Evolutionary conservation across 2,113 vertebrate genomes (phyloP), one percentile per base, ranked within the genome.

Genomic region (Grammomys surdaster): DNA sequence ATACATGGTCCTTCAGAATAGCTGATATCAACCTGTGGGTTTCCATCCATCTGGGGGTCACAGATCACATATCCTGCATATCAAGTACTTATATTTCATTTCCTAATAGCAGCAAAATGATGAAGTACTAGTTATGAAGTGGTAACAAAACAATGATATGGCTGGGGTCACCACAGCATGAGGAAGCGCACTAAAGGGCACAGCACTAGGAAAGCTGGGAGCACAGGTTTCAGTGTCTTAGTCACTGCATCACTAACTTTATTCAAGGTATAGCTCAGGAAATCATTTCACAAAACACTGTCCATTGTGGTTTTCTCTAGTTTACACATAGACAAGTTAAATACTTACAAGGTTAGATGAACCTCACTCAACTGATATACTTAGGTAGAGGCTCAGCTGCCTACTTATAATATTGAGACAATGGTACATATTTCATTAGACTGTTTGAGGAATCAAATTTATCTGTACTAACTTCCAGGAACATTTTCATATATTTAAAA

Each of bases 301-400:
- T 91, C 63, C 91, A 77, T 89, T 76, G 86, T 51, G 8, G 28
- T 67, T 94, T 91, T 78, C 33, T 97, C 58, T 91, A 95, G 54
- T 2, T 90, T 78, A 91, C 5, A 70, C 9, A 67, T 26, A 87
- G 9, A 36, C 14, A 94, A 77, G 54, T 67, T 92, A 90, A 75
- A 48, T 82, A 9, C n/a, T 92, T 86, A 54, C 91, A 73, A 7
- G 20, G 36, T 90, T 76, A 90, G n/a, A 19, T 51, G 78, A 85
- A 28, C n/a, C 56, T 84, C 17, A 2, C 12, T 63, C 43, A 91
- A 63, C 17, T 70, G 12, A 81, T 33, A 43, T 63, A 84, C 67
- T 92, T 89, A 75, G 58, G 70, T 56, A 92, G 40, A 86, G 43
- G 22, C 11, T 67, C 40, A 92, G 90, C 17, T 87, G 51, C 20